Base-by-base conservation (phyloP, 2,888 invertebrate species). In the Tyria jacobaeae region DNA sequence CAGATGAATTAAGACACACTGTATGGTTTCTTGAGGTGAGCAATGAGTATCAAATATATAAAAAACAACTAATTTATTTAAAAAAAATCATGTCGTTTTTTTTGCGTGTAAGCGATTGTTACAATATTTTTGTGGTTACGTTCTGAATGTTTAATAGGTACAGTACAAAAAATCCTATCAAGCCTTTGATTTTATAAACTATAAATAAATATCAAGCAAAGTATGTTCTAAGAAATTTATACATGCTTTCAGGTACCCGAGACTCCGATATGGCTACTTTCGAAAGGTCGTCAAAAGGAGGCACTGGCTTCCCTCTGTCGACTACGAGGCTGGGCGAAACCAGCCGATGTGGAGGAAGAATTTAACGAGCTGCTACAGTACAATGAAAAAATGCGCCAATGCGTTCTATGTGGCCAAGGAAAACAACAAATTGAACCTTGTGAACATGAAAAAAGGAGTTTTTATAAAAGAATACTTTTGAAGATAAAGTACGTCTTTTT, bases 221-320 rank as follows among this genome's bases (percentile, higher is more conserved):
- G 17, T n/a, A 0, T 10, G 10, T 41, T 39, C 7, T 10, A 41
- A 41, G 17, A 31, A 3, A 37, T 57, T 54, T 61, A 49, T 12
- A 12, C 55, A 49, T 58, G 51, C 24, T 50, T 60, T 35, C 67
- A 95, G 95, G 93, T 95, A 2, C 95, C 95, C 0, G 95, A 95
- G 84, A 94, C 95, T 7, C 95, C 95, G 41, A 89, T 95, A 75
- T 95, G 95, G 95, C 81, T 95, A n/a, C 71, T 95, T 62, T 94
- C 95, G 0, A 94, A 94, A 70, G 94, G 95, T 9, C 88, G 94
- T 1, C 89, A 90, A 70, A 92, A 94, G 75, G 95, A 95, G 12
- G 95, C 95, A 0, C 73, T 94, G 12, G 85, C 80, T 35, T 94
- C 95, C 0, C 84, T 95, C n/a, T 94, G 95, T 67, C 93, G 94